A percentile compares a stretch with the other conserved stretches of the same genome.
These are phyloP conservation scores for Scaptomyza tumidula DNA, from an alignment of 2,888 invertebrate species.

Conservation along the genomic window DNA sequence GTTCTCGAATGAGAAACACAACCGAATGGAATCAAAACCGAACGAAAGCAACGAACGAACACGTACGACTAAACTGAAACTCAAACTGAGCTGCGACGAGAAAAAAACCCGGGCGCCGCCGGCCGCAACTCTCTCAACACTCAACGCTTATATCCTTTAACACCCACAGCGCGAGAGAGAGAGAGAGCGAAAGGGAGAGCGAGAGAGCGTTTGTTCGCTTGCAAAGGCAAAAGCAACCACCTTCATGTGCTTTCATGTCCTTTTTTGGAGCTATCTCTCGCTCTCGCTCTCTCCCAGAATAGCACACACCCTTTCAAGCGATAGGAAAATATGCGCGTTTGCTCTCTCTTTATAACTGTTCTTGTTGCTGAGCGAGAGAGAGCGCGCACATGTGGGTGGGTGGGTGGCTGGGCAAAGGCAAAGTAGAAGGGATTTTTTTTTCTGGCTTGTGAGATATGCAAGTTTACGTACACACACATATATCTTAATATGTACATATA, in stretches of 20 bases:
- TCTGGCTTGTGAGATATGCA: constrained; percentile 25
- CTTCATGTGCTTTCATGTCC: constrained; percentile 23
- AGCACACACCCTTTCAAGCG: constrained; percentile 66
- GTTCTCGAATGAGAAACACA: constrained; percentile 82
- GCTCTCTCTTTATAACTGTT: constrained; percentile 3
- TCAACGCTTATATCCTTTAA: constrained; percentile 45
- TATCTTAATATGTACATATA: constrained; percentile 1
- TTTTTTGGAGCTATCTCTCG: constrained; percentile 31
- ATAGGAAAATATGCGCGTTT: constrained; percentile 14
- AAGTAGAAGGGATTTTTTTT: neutral
- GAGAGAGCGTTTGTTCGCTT: constrained; percentile 2
- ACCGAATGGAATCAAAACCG: constrained; percentile 83
- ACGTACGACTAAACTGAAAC: constrained; percentile 79
- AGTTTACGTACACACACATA: constrained; percentile 28
- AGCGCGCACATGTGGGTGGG: neutral
- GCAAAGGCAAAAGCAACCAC: constrained; percentile 46
- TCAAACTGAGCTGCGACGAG: constrained; percentile 6
- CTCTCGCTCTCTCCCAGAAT: constrained; percentile 38
- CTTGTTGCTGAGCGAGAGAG: constrained; percentile 4
- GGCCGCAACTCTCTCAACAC: constrained; percentile 32
- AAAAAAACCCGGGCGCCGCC: constrained; percentile 44
- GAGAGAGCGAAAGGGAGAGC: constrained; percentile 8
- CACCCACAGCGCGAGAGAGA: neutral
- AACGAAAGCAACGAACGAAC: constrained; percentile 84
- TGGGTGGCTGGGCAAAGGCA: constrained; percentile 13